A percentile compares a stretch with the other conserved stretches of the same genome.
Evolutionary conservation across 2,888 invertebrate species (phyloP).

Genomic region (Trypoxylon attenuatum): DNA sequence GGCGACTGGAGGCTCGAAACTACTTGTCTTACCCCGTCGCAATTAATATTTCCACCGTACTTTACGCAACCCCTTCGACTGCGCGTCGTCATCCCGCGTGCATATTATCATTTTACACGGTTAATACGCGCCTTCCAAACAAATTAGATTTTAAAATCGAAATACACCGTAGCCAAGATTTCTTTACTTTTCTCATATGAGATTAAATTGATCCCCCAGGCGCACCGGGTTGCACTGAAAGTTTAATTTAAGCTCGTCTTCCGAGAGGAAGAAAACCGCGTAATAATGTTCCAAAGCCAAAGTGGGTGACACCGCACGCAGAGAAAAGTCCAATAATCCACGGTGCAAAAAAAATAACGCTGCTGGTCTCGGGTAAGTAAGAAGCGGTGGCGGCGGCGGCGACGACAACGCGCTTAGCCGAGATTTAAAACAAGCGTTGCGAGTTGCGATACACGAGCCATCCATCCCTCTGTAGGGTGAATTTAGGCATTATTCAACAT

Average conservation of each 20-base stretch:
- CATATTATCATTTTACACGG: no score
- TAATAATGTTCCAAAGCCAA: no score
- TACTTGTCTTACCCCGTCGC: slow-evolving; percentile 6
- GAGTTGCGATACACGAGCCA: slow-evolving; percentile 40
- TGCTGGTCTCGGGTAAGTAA: slow-evolving; percentile 29
- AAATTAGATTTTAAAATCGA: no score
- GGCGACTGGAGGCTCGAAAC: not conserved
- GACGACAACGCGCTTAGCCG: slow-evolving; percentile 22
- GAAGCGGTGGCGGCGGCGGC: slow-evolving; percentile 13
- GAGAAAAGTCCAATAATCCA: not conserved
- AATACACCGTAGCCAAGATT: no score
- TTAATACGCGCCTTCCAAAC: no score
- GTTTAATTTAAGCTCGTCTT: no score
- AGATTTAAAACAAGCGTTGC: slow-evolving; percentile 51
- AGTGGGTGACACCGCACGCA: not conserved
- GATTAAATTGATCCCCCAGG: no score
- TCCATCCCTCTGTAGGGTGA: slow-evolving; percentile 10
- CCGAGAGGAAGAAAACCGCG: no score
- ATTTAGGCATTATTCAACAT: slow-evolving; percentile 42
- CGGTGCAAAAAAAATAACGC: slow-evolving; percentile 6
- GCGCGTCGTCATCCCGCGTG: no score
- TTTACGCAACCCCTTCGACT: no score
- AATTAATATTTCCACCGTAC: slow-evolving; percentile 29
- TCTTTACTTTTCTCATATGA: no score
- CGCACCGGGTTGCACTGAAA: no score